These are phyloP conservation scores for Drosophila limbata DNA, from an alignment of 2,888 invertebrate species.

Conservation along the genomic window DNA sequence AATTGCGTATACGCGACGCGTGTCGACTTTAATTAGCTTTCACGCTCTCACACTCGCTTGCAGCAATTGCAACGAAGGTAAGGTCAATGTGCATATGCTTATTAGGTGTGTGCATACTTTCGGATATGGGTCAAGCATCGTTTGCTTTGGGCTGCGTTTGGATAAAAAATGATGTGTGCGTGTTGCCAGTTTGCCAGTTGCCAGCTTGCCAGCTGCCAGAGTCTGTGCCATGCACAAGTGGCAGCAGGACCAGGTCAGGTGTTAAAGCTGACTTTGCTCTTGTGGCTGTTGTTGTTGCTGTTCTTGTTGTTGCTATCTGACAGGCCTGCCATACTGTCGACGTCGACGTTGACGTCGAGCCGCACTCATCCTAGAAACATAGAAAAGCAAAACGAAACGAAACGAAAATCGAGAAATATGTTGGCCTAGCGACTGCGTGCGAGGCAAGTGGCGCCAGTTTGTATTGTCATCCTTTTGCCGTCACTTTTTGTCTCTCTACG, in stretches of 20 bases:
- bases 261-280: conserved; percentile 58
- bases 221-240: conserved; percentile 19
- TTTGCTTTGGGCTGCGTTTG: conserved; percentile 26
- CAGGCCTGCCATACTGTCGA: conserved; percentile 63
- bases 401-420: conserved; percentile 27
- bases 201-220: conserved; percentile 14
- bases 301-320: conserved; percentile 25
- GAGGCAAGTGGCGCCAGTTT: conserved; percentile 76
- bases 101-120: conserved; percentile 41
- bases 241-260: conserved; percentile 56
- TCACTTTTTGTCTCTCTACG: conserved; percentile 59
- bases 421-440: conserved; percentile 79
- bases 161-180: conserved; percentile 73
- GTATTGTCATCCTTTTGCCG: conserved; percentile 78
- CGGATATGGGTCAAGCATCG: conserved; percentile 64
- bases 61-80: conserved; percentile 27
- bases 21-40: conserved; percentile 66
- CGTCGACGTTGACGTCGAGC: conserved; percentile 59
- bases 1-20: conserved; percentile 38
- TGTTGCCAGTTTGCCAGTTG: conserved; percentile 32
- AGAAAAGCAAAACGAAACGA: conserved; percentile 16
- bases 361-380: conserved; percentile 51
- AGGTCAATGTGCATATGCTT: conserved; percentile 69
- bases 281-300: conserved; percentile 26
- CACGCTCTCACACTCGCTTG: conserved; percentile 20